These are phyloP conservation scores for Drosophila kurseongensis DNA, from an alignment of 1,140 invertebrate species.

Conservation along the genomic window DNA sequence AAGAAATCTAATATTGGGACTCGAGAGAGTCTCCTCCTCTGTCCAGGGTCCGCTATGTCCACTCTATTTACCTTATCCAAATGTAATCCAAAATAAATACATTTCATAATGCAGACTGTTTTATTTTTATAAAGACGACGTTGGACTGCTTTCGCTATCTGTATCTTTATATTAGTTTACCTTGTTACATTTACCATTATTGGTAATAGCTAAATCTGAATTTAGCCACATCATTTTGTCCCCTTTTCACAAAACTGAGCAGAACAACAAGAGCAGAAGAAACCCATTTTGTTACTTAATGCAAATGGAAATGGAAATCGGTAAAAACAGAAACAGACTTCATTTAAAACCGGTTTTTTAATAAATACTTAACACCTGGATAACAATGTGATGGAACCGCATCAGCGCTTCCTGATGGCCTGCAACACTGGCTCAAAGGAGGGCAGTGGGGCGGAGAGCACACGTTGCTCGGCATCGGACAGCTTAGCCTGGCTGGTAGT, in stretches of 20 bases:
- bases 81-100: conserved; percentile 30
- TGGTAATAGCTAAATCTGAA: too few relatives aligned
- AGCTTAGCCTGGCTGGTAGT: conserved; percentile 9
- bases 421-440: conserved; percentile 9
- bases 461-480: background rate
- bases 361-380: too few relatives aligned
- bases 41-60: background rate
- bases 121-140: background rate
- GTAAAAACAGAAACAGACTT: too few relatives aligned
- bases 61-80: conserved; percentile 28
- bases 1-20: conserved; percentile 22
- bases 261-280: too few relatives aligned
- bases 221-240: too few relatives aligned
- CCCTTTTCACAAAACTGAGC: too few relatives aligned
- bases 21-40: background rate
- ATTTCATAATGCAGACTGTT: conserved; percentile 6
- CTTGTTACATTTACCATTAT: too few relatives aligned
- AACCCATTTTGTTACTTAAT: too few relatives aligned
- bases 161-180: too few relatives aligned
- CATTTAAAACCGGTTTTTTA: too few relatives aligned
- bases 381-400: too few relatives aligned
- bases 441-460: conserved; percentile 1
- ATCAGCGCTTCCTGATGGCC: conserved; percentile 5
- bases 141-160: background rate
- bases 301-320: too few relatives aligned